phyloP scores from a whole-genome alignment of 2,113 vertebrate genomes.

The Shinisaurus crocodilurus region DNA sequence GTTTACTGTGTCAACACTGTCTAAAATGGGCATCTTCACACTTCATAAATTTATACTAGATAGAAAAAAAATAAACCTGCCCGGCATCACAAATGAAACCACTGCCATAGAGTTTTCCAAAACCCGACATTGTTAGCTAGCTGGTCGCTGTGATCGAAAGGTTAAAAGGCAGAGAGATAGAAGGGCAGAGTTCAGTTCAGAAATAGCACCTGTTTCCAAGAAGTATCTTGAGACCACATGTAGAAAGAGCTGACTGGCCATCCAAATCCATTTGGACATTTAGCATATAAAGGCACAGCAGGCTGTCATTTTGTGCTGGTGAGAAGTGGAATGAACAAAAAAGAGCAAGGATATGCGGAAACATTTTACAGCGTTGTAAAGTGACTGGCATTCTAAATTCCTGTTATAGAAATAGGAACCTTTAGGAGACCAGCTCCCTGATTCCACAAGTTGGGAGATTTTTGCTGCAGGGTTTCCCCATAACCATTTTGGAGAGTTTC shows the following conservation, averaged over 20 bases:
- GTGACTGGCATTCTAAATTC: slow-evolving; percentile 4
- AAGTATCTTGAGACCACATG: slow-evolving; percentile 28
- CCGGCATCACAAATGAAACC: rapidly evolving
- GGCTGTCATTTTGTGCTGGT: slow-evolving; percentile 38
- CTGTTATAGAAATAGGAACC: not conserved
- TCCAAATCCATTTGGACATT: slow-evolving; percentile 54
- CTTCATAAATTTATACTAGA: slow-evolving; percentile 31
- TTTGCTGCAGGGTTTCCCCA: not conserved
- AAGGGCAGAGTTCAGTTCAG: slow-evolving; percentile 29
- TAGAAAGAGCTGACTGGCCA: slow-evolving; percentile 25
- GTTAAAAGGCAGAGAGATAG: slow-evolving; percentile 21
- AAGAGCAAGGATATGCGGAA: not conserved
- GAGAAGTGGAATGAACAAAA: slow-evolving; percentile 14
- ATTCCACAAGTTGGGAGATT: not conserved
- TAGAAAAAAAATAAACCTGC: slow-evolving; percentile 7
- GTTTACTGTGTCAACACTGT: slow-evolving; percentile 20
- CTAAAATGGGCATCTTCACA: not conserved
- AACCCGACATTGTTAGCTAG: slow-evolving; percentile 36
- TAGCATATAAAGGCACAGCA: slow-evolving; percentile 30
- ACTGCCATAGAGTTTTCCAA: slow-evolving; percentile 1
- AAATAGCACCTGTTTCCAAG: slow-evolving; percentile 55
- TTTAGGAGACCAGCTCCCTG: not conserved
- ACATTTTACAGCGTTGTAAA: not conserved
- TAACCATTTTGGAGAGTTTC: no score
- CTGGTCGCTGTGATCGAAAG: slow-evolving; percentile 44